A percentile compares a stretch with the other conserved stretches of the same genome.
phyloP scores from a whole-genome alignment of 2,113 vertebrate species.

The Larimichthys polyactis region DNA sequence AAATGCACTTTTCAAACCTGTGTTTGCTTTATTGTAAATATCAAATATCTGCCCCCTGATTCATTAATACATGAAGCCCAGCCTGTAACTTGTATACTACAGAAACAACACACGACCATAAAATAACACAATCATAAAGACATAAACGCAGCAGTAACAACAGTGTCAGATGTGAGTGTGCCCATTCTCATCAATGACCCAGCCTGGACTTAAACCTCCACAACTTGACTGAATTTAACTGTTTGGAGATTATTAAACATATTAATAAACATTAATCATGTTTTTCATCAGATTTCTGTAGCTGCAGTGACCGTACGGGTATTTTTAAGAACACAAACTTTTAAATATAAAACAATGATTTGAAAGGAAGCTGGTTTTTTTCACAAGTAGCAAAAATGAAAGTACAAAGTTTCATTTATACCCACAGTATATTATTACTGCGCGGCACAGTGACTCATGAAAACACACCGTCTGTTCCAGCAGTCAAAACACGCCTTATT shows the following conservation, averaged over 20 bases:
- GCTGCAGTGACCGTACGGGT: not conserved
- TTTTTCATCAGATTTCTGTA: not conserved
- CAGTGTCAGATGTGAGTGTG: not conserved
- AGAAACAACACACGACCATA: not conserved
- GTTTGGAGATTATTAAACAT: not conserved
- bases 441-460: not conserved
- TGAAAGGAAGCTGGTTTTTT: not conserved
- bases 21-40: not conserved
- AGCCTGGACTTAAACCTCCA: not conserved
- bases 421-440: too few species aligned
- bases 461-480: not conserved
- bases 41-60: not conserved
- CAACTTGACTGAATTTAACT: too few species aligned
- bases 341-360: not conserved
- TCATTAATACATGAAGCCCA: not conserved
- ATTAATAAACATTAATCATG: too few species aligned
- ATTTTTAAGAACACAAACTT: not conserved
- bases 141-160: not conserved
- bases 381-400: not conserved
- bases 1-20: too few species aligned
- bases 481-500: not conserved
- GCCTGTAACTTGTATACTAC: not conserved
- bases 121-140: not conserved
- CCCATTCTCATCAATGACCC: not conserved
- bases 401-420: not conserved